Evolutionary conservation across 2,797 vertebrate genomes (phyloP), one percentile per base, ranked within the genome.

Genomic region (Sibirionetta formosa): DNA sequence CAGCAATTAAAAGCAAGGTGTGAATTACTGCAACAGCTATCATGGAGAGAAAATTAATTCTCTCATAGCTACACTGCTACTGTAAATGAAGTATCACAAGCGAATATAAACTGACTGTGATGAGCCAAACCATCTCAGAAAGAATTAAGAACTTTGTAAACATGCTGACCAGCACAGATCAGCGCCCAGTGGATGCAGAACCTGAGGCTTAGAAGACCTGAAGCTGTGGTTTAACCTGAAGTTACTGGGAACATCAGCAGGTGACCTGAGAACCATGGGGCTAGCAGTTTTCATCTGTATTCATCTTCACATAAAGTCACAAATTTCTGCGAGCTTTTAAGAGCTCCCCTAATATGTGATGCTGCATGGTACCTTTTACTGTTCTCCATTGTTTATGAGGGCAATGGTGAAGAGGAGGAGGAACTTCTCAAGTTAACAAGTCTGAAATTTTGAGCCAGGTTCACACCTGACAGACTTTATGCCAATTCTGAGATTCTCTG

Each of bases 31-130:
- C 94, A 97, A 96, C 90, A 97, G 85, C 84, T 94, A 95, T 94
- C 65, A 96, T 78, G 73, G 75, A 96, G 78, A 95, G 96, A 97
- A 96, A 97, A 98, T 97, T 85, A 96, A 95, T 98, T 97, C 80
- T 96, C 75, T 97, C 94, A 95, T 94, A 97, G 94, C 92, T 92
- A 80, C 24, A 88, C 56, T 77, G 76, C 80, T 95, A 88, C 53
- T 96, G 86, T 93, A 94, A 91, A 82, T 82, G 57, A 81, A 95
- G 72, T 93, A 97, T 91, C 91, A 90, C 48, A 68, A 88, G 86
- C 95, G 90, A 96, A 97, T 97, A 97, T n/a, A 76, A 98, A 93
- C 35, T 11, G 14, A 90, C 88, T 96, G 77, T 91, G 87, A 94
- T 51, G 56, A 90, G 87, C 82, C 93, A 97, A 95, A 97, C 60